phyloP scores from a whole-genome alignment of 2,888 invertebrate species.

The Agelastica alni region DNA sequence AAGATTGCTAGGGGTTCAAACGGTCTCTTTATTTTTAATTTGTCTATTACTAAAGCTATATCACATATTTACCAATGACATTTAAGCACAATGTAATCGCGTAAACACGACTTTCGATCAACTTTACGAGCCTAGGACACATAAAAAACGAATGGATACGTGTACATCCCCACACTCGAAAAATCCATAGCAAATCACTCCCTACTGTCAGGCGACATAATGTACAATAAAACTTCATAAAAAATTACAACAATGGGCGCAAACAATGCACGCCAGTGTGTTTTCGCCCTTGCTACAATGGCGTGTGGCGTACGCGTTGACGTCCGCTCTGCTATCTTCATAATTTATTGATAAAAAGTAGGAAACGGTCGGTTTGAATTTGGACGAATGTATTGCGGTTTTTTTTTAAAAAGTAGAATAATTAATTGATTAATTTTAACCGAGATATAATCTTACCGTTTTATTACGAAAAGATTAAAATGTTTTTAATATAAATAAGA shows the following conservation, averaged over 20 bases:
- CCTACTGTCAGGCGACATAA: conserved; percentile 46
- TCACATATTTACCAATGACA: not conserved
- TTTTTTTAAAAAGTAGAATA: not conserved
- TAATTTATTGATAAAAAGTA: conserved; percentile 39
- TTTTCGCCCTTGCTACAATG: conserved; percentile 38
- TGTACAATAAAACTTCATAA: conserved; percentile 44
- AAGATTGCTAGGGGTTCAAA: too few species aligned
- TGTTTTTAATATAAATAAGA: not conserved
- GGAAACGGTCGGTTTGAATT: not conserved
- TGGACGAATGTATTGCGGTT: not conserved
- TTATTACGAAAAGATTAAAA: not conserved
- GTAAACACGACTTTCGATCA: conserved; percentile 2
- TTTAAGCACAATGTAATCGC: conserved; percentile 1
- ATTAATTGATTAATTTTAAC: not conserved
- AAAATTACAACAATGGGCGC: conserved; percentile 42
- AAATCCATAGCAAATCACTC: conserved; percentile 44
- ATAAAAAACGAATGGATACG: conserved; percentile 6
- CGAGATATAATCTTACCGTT: not conserved
- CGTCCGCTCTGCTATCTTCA: conserved; percentile 33
- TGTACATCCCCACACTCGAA: conserved; percentile 43
- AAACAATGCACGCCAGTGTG: conserved; percentile 32
- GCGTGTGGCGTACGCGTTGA: conserved; percentile 42
- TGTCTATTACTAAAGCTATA: too few species aligned
- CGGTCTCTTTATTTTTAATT: too few species aligned
- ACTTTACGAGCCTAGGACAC: conserved; percentile 4